Evolutionary conservation across 2,797 vertebrate species (phyloP), one percentile per base, ranked within the genome.

Genomic region (Rhinogobio ventralis): DNA sequence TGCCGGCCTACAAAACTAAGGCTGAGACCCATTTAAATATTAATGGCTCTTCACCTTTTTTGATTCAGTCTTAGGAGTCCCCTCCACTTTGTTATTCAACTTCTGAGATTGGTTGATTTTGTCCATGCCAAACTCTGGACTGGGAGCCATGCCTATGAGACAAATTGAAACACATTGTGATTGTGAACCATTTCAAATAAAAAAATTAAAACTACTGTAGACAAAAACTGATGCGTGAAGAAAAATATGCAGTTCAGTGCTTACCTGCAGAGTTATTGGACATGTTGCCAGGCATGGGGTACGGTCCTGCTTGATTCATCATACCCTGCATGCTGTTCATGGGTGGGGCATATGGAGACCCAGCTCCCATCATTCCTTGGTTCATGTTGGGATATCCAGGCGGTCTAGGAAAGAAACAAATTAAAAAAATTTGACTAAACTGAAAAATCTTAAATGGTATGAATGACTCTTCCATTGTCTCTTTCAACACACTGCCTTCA

Each of bases 321-420:
- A 99, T 99, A 79, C 96, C 96, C 72, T 98, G 96, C 97, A 99
- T 99, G 89, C 97, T 99, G 94, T 99, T 99, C 94, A 99, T 97
- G 82, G 96, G 96, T 83, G 97, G 97, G 62, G 96, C 96, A 23
- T 99, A 99, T 2, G 97, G 97, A 91, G 98, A 95, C 75, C 97
- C 97, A 85, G 96, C 92, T 94, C 96, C 97, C 95, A 99, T 98
- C 96, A 99, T 97, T 82, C 96, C 96, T 85, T 93, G 98, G 42
- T 96, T 95, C 96, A 99, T 97, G 94, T 95, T 97, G 42, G 97
- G 97, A 87, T 99, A 99, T 85, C 97, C 97, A 73, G 98, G 96
- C 81, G 97, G 97, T 92, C 98, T 99, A 13, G 78, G 87, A 82
- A 86, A 83, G 39, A 92, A 89, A 86, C 0, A 2, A 75, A 68